phyloP scores from a whole-genome alignment of 2,113 vertebrate species.

The Lepus timidus region DNA sequence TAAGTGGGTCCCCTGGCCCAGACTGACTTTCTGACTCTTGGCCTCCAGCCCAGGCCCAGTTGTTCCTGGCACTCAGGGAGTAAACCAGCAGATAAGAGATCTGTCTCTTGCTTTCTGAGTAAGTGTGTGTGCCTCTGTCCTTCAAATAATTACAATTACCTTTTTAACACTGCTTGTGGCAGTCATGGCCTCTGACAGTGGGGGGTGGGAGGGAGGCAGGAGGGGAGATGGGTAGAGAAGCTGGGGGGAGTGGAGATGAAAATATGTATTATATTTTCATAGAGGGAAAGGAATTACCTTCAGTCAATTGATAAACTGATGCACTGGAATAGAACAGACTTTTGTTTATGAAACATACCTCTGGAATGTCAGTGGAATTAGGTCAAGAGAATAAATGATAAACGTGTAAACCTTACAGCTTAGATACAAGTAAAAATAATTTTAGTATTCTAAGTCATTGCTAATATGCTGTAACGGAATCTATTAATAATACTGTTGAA shows the following conservation, averaged over 20 bases:
- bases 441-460: constrained; percentile 18
- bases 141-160: too few relatives aligned
- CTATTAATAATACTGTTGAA: background rate
- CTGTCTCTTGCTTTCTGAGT: too few relatives aligned
- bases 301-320: background rate
- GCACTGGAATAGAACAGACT: background rate
- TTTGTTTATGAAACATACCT: constrained; percentile 16
- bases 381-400: background rate
- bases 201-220: too few relatives aligned
- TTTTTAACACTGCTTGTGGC: background rate
- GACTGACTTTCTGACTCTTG: too few relatives aligned
- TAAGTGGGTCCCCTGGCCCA: too few relatives aligned
- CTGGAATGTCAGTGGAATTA: constrained; percentile 24
- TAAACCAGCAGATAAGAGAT: too few relatives aligned
- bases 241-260: background rate
- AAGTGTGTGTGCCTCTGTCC: too few relatives aligned
- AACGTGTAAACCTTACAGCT: constrained; percentile 22
- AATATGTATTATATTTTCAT: background rate
- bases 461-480: background rate
- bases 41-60: too few relatives aligned
- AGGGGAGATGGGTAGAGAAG: background rate
- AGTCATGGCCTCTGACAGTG: background rate
- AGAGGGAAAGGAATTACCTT: background rate
- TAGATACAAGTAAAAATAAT: constrained; percentile 31
- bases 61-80: too few relatives aligned